These are phyloP conservation scores for Trichomalopsis sarcophagae DNA, from an alignment of 1,140 invertebrate species.

Conservation along the genomic window DNA sequence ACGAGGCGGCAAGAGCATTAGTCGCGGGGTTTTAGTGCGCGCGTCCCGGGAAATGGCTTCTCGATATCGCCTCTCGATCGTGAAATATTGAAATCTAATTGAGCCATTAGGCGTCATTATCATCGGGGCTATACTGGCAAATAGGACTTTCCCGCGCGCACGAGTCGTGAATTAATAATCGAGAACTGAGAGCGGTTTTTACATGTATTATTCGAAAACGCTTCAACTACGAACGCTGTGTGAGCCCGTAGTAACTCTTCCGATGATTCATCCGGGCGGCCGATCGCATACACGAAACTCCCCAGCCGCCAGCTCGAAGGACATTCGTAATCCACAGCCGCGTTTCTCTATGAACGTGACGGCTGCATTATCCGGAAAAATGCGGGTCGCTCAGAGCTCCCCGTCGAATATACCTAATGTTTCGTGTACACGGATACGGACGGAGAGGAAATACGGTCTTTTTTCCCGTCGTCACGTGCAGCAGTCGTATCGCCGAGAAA, in stretches of 20 bases:
- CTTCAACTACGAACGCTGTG: too few species aligned
- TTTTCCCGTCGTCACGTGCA: neutral
- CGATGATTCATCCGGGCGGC: too few species aligned
- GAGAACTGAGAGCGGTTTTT: neutral
- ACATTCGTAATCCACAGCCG: too few species aligned
- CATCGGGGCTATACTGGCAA: neutral
- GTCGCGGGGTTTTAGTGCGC: neutral
- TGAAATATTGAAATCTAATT: slow-evolving; percentile 45
- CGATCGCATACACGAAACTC: too few species aligned
- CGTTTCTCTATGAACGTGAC: neutral
- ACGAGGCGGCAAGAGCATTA: neutral
- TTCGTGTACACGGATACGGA: neutral
- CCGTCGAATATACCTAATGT: neutral
- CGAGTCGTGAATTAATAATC: slow-evolving; percentile 15
- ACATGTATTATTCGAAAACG: too few species aligned
- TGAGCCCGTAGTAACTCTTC: too few species aligned
- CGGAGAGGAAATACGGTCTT: neutral
- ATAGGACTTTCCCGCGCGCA: neutral
- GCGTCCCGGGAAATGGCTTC: neutral
- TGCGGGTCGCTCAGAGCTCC: neutral
- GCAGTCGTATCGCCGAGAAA: neutral
- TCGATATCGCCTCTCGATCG: slow-evolving; percentile 20
- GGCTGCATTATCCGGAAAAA: neutral
- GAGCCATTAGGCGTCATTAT: slow-evolving; percentile 41
- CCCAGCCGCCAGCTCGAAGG: too few species aligned